A percentile compares a stretch with the other conserved stretches of the same genome.
Conservation (phyloP, 1,140 invertebrate species). For the Micrasema longulum region DNA sequence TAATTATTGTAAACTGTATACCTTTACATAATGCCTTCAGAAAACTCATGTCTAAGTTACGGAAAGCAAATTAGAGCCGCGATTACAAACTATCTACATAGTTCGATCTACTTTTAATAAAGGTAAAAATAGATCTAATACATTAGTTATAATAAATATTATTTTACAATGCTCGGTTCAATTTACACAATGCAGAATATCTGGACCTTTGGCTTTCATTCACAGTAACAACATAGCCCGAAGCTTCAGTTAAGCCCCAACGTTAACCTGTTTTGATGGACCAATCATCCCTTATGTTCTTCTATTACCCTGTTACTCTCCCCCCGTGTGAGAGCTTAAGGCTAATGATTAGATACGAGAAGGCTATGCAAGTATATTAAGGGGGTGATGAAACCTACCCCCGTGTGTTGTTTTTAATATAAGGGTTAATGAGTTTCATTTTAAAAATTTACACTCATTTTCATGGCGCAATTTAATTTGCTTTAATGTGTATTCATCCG, state of each 20-base stretch:
- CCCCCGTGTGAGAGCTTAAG: constrained; percentile 11
- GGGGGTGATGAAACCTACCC: constrained; percentile 36
- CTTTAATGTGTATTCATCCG: neutral
- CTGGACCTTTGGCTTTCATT: constrained; percentile 38
- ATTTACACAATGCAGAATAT: too few relatives aligned
- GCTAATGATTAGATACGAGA: constrained; percentile 49
- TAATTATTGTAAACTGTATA: too few relatives aligned
- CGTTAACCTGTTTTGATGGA: constrained; percentile 49
- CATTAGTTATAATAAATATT: too few relatives aligned
- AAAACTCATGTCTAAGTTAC: too few relatives aligned
- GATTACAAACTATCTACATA: too few relatives aligned
- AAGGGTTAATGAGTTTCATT: constrained; percentile 41
- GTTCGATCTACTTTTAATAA: too few relatives aligned
- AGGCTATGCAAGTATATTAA: constrained; percentile 26
- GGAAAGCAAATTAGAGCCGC: too few relatives aligned
- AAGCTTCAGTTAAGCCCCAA: constrained; percentile 33
- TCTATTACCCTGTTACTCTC: constrained; percentile 22
- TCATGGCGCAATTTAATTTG: too few relatives aligned
- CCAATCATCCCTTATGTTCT: constrained; percentile 46
- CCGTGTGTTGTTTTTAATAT: constrained; percentile 42
- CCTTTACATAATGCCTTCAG: too few relatives aligned
- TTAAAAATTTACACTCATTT: constrained; percentile 18
- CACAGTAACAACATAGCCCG: constrained; percentile 31
- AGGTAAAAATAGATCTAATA: too few relatives aligned
- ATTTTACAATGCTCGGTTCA: too few relatives aligned